phyloP scores from a whole-genome alignment of 2,113 vertebrate species.

The Sisor rabdophorus region DNA sequence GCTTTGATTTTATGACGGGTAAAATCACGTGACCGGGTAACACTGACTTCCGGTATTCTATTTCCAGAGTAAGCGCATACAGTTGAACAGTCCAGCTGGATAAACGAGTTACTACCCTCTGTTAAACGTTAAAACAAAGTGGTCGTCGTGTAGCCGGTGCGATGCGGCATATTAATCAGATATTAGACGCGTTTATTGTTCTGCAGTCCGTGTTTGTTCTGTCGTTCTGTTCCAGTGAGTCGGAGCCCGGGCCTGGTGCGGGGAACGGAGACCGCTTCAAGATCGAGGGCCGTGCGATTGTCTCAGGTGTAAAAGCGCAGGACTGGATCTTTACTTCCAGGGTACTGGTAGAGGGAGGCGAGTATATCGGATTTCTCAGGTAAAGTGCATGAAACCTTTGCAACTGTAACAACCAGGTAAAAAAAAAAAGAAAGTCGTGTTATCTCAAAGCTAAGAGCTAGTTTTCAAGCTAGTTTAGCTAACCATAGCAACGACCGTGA shows the following conservation, averaged over 20 bases:
- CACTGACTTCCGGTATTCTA: slow-evolving; percentile 48
- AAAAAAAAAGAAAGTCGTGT: no score
- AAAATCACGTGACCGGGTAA: slow-evolving; percentile 8
- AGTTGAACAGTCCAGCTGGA: background rate
- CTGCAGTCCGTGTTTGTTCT: slow-evolving; percentile 51
- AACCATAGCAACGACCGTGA: background rate
- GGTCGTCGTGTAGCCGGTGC: background rate
- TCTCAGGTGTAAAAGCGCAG: slow-evolving; percentile 84
- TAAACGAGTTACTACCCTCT: background rate
- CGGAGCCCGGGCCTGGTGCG: slow-evolving; percentile 67
- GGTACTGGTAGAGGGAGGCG: slow-evolving; percentile 87
- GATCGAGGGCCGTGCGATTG: slow-evolving; percentile 89
- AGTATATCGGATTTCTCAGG: slow-evolving; percentile 89
- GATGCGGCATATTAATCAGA: slow-evolving; percentile 4
- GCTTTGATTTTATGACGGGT: background rate
- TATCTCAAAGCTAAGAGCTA: background rate
- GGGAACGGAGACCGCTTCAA: slow-evolving; percentile 80
- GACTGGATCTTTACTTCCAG: slow-evolving; percentile 89
- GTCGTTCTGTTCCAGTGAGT: slow-evolving; percentile 56
- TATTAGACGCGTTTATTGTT: slow-evolving; percentile 48
- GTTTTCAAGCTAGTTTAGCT: background rate
- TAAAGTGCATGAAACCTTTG: slow-evolving; percentile 48
- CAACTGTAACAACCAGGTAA: background rate
- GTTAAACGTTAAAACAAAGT: background rate
- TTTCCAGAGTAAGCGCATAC: background rate